Evolutionary conservation across 2,888 invertebrate species (phyloP).

Genomic region (Ophonus ardosiacus): DNA sequence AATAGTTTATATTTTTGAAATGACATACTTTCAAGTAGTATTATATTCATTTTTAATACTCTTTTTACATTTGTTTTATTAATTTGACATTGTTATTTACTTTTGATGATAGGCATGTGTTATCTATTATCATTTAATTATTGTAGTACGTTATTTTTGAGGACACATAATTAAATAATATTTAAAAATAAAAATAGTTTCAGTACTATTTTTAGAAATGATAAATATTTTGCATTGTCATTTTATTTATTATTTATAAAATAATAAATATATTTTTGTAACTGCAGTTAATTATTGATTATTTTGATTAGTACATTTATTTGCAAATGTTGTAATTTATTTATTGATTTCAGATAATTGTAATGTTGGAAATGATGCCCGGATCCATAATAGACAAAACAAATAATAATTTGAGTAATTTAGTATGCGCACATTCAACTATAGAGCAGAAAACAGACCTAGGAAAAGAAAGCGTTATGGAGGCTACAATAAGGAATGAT

Average conservation of each 20-base stretch:
- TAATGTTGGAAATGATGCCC: slow-evolving; percentile 61
- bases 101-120: background rate
- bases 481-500: background rate
- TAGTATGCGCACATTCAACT: slow-evolving; percentile 53
- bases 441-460: slow-evolving; percentile 23
- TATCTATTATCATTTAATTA: background rate
- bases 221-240: background rate
- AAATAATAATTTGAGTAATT: slow-evolving; percentile 55
- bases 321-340: background rate
- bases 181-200: background rate
- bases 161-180: background rate
- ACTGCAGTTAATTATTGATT: slow-evolving; percentile 8
- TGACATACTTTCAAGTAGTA: background rate
- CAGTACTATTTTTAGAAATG: background rate
- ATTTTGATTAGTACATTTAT: background rate
- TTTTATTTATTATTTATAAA: background rate
- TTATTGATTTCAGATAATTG: slow-evolving; percentile 42
- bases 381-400: slow-evolving; percentile 54
- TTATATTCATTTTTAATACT: background rate
- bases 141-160: background rate
- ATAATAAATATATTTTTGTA: background rate
- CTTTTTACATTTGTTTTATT: background rate
- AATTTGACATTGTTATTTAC: slow-evolving; percentile 5
- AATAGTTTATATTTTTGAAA: slow-evolving; percentile 3
- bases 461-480: slow-evolving; percentile 33